Evolutionary conservation across 2,113 vertebrate genomes (phyloP), one percentile per base, ranked within the genome.

Genomic region (Chascanopsetta lugubris): DNA sequence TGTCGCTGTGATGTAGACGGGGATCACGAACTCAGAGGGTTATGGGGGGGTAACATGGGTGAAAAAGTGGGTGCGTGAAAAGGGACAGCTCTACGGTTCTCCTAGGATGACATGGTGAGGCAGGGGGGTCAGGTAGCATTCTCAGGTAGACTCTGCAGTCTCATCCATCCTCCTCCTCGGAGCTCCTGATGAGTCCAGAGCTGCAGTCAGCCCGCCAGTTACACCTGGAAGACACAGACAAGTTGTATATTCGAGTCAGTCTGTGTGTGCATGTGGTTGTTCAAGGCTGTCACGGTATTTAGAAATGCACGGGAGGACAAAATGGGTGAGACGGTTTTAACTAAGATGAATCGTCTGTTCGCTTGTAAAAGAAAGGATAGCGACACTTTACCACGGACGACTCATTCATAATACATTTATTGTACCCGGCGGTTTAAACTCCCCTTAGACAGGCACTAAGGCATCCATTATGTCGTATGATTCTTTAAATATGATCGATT

Each of bases 211-310:
- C 73, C 68, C 65, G 68, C 76, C 78, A 83, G 75, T 84, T 80
- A 74, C 77, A 90, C 81, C 91, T 91, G 79, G 46, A 74, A 88
- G 80, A 86, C 75, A 90, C 43, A 80, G 61, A 91, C 57, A 73
- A 63, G 74, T 74, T 59, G 72, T 24, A 80, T 69, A 69, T 77
- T 67, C 77, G 36, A 84, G 71, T 77, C 65, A 74, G 68, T 17
- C 36, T 55, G 64, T 75, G 55, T 67, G 62, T 21, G 43, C 51
- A 61, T 76, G 45, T 21, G 61, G 8, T 42, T 6, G 17, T 61
- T 72, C 49, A 66, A 26, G 9, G 32, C 64, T 24, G 32, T 64
- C 58, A 65, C 54, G 6, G 15, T 54, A 21, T 79, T 84, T 45
- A 38, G 48, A 75, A 58, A 77, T 66, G n/a, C 61, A 60, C 32